phyloP scores from a whole-genome alignment of 2,797 vertebrate genomes.

The Limnodromus scolopaceus region DNA sequence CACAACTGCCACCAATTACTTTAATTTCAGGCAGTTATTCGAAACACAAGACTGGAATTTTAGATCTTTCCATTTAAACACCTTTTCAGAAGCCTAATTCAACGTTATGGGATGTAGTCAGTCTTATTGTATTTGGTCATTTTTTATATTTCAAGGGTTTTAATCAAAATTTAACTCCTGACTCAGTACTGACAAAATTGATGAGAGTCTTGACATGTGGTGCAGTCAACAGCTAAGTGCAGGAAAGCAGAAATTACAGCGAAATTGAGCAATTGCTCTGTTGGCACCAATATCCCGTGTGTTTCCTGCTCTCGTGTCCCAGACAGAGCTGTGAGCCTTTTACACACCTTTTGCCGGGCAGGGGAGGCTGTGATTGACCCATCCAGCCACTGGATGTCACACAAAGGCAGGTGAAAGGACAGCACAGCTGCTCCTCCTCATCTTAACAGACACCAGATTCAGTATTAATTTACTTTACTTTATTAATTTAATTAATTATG shows the following conservation, averaged over 20 bases:
- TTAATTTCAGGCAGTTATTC: background rate
- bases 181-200: background rate
- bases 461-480: conserved; percentile 1
- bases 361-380: conserved; percentile 47
- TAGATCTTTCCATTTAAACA: background rate
- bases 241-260: background rate
- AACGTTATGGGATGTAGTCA: background rate
- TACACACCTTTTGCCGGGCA: background rate
- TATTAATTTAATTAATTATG: too few relatives aligned
- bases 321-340: background rate
- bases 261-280: background rate
- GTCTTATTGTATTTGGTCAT: background rate
- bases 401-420: conserved; percentile 64
- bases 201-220: background rate
- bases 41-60: background rate
- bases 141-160: background rate
- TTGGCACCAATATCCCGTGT: background rate
- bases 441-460: background rate
- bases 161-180: background rate
- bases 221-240: background rate
- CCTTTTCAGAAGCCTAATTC: background rate
- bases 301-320: background rate
- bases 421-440: background rate
- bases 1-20: background rate
- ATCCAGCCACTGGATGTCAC: conserved; percentile 74